phyloP scores from a whole-genome alignment of 2,888 invertebrate genomes.

The Strigamia crassipes region DNA sequence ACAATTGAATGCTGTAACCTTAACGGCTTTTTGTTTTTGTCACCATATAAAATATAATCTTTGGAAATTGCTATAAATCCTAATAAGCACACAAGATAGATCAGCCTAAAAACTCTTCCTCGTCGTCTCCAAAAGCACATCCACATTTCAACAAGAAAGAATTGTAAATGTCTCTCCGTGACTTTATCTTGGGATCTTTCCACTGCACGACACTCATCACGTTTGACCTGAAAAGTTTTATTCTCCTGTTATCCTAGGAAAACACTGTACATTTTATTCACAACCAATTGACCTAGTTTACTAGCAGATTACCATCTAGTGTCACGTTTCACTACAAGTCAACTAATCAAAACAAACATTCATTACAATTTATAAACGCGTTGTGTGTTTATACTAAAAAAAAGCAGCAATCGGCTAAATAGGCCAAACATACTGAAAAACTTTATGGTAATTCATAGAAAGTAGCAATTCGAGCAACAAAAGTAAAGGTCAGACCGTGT shows the following conservation, averaged over 20 bases:
- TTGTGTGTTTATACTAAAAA: not conserved
- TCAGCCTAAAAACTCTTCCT: not conserved
- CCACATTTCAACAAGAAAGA: not conserved
- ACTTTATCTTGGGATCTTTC: not conserved
- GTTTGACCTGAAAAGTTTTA: not conserved
- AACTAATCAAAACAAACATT: not conserved
- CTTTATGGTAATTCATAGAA: not conserved
- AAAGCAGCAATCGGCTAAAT: not conserved
- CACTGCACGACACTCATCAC: not conserved
- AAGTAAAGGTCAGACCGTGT: not conserved
- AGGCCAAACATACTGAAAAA: not conserved
- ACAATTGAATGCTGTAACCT: not conserved
- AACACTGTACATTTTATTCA: not conserved
- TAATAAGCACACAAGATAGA: not conserved
- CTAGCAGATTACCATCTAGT: not conserved
- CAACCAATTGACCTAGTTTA: not conserved
- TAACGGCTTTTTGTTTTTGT: not conserved
- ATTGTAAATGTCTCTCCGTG: not conserved
- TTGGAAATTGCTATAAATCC: not conserved
- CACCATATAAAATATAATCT: not conserved
- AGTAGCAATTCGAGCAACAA: not conserved
- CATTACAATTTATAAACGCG: not conserved
- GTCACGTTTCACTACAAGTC: not conserved
- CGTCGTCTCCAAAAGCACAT: not conserved
- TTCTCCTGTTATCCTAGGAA: not conserved